Base-by-base conservation (phyloP, 2,113 vertebrate species). In the Thamnophis sirtalis region DNA sequence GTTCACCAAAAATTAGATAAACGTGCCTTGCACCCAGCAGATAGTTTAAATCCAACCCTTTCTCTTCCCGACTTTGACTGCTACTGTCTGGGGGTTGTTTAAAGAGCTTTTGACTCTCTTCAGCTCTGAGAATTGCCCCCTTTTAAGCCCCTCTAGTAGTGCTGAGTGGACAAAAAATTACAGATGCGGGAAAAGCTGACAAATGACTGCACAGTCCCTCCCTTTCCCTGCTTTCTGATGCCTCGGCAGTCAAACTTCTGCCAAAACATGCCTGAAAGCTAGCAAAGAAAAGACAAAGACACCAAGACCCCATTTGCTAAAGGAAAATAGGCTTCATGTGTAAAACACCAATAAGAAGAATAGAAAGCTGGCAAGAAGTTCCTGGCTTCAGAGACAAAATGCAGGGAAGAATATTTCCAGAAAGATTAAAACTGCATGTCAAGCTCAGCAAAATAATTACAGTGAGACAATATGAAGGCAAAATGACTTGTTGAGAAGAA, bases 211-310 rank as follows among this genome's bases (percentile, higher is more conserved):
- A 93, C 97, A 95, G 96, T 95, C 95, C 95, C 95, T 93, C 95
- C 96, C 96, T 95, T 95, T 94, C 91, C 54, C 80, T 89, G 48
- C 80, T 68, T 96, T 94, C 92, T 92, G 93, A 95, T 96, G 96
- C 96, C 97, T 97, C 92, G 84, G 95, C 95, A 97, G 97, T 94
- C 96, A 33, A 90, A 95, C 96, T 97, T 97, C 96, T 98, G 98
- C 98, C 96, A 97, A 98, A 98, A 97, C 98, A 98, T 97, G 98
- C 97, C 97, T 98, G 97, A 97, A 96, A 97, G 96, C 97, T 92
- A 96, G 96, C 86, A 22, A 88, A 95, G 92, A 95, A n/a, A n/a
- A 97, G 98, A 99, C 98, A 99, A 99, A 99, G 98, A 96, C 98
- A 98, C 98, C 98, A 98, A 98, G 98, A 97, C 97, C 93, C 96